phyloP scores from a whole-genome alignment of 2,113 vertebrate species.

The Psilopsiagon aymara region DNA sequence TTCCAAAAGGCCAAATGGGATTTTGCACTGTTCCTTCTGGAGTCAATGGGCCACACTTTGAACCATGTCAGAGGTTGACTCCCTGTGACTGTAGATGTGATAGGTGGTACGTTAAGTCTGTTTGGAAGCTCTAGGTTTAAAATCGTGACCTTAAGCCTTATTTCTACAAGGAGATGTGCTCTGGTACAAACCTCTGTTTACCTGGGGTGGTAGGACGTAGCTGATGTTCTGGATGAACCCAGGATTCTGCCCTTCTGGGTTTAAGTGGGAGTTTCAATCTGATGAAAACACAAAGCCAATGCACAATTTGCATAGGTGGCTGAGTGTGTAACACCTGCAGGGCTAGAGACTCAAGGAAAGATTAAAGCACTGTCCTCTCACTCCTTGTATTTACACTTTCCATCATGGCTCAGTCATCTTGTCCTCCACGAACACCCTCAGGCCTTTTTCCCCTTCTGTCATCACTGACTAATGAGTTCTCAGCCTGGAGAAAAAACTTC shows the following conservation, averaged over 20 bases:
- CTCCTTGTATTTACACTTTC: neutral
- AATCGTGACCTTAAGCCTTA: neutral
- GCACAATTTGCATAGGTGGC: neutral
- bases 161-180: neutral
- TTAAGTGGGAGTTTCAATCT: neutral
- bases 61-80: neutral
- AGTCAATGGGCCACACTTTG: rapidly evolving
- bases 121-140: neutral
- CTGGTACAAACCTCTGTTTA: neutral
- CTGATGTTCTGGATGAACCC: neutral
- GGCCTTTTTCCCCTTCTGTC: slow-evolving; percentile 10
- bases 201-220: neutral
- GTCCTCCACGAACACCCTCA: neutral
- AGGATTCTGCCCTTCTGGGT: neutral
- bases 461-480: slow-evolving; percentile 23
- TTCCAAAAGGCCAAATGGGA: rapidly evolving
- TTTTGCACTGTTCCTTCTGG: neutral
- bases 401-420: neutral
- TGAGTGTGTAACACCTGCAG: neutral
- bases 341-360: neutral
- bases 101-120: neutral
- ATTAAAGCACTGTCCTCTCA: neutral
- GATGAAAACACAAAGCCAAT: neutral
- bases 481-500: neutral
- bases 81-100: neutral